phyloP scores from a whole-genome alignment of 2,888 invertebrate species.

The Omphaloscelis lunosa region DNA sequence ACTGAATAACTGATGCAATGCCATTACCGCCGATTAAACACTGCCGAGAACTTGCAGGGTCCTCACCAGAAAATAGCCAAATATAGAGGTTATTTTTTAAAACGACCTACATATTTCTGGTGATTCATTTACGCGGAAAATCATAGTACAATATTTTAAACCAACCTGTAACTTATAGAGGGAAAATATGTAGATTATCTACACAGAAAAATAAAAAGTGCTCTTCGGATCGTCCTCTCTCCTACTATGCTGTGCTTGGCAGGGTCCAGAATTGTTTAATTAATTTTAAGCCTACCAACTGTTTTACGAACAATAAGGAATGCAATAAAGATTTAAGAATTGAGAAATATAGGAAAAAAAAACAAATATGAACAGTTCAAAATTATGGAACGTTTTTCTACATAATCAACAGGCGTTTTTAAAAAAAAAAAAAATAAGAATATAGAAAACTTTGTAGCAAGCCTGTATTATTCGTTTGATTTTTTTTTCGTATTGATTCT shows the following conservation, averaged over 20 bases:
- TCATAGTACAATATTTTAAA: neutral
- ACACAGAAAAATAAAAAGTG: neutral
- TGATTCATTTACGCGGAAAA: neutral
- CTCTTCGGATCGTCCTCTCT: too few species aligned
- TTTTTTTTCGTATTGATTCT: too few species aligned
- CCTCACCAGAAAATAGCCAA: conserved; percentile 18
- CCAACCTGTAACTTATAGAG: too few species aligned
- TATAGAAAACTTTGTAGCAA: neutral
- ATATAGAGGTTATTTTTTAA: neutral
- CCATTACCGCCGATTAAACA: conserved; percentile 43
- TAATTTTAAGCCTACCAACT: too few species aligned
- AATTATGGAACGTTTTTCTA: neutral
- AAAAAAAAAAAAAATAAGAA: too few species aligned
- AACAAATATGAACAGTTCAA: neutral
- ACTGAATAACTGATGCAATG: conserved; percentile 55
- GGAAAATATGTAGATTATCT: neutral
- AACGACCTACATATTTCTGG: neutral
- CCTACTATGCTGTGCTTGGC: too few species aligned
- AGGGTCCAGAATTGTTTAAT: too few species aligned
- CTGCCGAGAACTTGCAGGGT: conserved; percentile 40
- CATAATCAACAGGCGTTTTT: too few species aligned
- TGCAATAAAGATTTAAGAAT: too few species aligned
- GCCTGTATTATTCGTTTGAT: neutral
- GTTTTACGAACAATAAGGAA: too few species aligned
- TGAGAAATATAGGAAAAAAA: too few species aligned